phyloP scores from a whole-genome alignment of 2,797 vertebrate genomes.

The Agapornis canus region DNA sequence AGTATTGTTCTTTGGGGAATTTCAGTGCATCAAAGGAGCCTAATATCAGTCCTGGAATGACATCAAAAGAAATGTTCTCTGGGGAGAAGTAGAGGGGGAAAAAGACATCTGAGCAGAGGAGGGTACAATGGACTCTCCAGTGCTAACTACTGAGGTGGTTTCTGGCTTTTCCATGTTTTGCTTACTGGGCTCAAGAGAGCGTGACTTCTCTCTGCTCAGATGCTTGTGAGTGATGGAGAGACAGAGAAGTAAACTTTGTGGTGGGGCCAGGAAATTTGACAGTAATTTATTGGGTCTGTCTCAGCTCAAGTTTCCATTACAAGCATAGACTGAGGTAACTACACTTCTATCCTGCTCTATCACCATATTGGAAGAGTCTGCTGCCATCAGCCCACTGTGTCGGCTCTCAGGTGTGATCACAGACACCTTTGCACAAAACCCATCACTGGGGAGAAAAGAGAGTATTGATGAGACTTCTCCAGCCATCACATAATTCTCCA shows the following conservation, averaged over 20 bases:
- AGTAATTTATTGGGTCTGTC: neutral
- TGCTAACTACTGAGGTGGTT: neutral
- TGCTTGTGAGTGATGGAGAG: neutral
- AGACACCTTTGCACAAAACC: neutral
- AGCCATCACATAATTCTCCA: rapidly evolving
- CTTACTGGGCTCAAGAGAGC: neutral
- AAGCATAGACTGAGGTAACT: neutral
- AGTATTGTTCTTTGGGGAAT: conserved; percentile 22
- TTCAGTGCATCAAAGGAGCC: conserved; percentile 28
- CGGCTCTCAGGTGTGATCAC: rapidly evolving
- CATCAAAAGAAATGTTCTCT: neutral
- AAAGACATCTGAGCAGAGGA: neutral
- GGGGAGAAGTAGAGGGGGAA: neutral
- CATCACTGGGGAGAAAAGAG: neutral
- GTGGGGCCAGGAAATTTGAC: neutral
- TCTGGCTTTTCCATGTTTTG: neutral
- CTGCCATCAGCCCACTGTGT: neutral
- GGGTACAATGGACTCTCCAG: neutral
- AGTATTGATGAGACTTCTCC: neutral
- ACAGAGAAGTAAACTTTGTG: neutral
- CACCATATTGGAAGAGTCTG: rapidly evolving
- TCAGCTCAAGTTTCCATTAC: neutral
- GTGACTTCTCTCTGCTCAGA: neutral
- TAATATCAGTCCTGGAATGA: conserved; percentile 18
- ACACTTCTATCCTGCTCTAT: neutral